These are phyloP conservation scores for Melanotaenia duboulayi DNA, from an alignment of 2,113 vertebrate genomes.

Conservation along the genomic window DNA sequence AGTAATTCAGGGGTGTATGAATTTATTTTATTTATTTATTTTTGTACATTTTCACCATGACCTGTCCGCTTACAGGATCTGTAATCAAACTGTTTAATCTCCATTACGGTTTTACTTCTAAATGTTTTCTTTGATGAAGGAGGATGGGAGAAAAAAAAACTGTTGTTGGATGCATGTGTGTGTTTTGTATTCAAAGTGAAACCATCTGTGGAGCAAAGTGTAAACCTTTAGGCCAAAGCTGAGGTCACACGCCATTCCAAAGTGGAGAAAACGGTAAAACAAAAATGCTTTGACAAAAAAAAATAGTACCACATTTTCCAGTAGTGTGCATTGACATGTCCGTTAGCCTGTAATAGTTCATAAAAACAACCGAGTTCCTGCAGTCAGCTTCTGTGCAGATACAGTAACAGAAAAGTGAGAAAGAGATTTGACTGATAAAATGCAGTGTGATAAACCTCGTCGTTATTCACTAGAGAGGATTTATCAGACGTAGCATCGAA, in stretches of 20 bases:
- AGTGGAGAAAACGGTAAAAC: neutral
- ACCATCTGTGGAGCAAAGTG: constrained; percentile 5
- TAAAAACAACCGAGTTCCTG: neutral
- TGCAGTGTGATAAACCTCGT: neutral
- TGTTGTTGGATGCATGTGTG: neutral
- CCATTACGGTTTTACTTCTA: no score
- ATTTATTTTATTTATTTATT: no score
- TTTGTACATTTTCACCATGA: no score
- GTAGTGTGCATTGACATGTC: neutral
- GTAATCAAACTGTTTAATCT: no score
- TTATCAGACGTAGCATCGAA: neutral
- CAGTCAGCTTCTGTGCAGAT: neutral
- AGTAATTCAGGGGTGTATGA: no score
- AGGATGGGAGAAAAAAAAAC: no score
- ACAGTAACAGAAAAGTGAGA: neutral
- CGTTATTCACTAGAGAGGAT: neutral
- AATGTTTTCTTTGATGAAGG: no score
- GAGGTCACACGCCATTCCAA: neutral
- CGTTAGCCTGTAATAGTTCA: neutral
- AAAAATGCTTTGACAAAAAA: no score
- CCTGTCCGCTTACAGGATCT: no score
- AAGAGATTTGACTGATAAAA: neutral
- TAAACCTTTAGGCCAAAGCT: neutral
- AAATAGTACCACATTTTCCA: neutral
- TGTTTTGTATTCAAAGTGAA: neutral